phyloP scores from a whole-genome alignment of 2,797 vertebrate genomes.

The Melanotaenia boesemani region DNA sequence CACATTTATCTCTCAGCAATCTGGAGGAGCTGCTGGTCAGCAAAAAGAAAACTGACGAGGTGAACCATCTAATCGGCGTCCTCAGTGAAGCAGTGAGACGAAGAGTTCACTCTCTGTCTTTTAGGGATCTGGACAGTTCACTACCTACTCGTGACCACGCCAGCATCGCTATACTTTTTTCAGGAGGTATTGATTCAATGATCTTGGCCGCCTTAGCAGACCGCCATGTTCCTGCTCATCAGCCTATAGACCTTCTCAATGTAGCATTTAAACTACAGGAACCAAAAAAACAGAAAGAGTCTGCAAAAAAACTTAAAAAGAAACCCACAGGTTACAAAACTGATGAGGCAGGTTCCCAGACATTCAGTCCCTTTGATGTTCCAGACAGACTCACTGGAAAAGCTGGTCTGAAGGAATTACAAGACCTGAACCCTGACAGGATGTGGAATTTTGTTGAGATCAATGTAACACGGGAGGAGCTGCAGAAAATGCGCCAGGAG shows the following conservation, averaged over 20 bases:
- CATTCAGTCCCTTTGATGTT: constrained; percentile 78
- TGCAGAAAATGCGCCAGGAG: constrained; percentile 83
- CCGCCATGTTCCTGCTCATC: constrained; percentile 84
- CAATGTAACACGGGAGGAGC: constrained; percentile 88
- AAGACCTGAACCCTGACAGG: constrained; percentile 83
- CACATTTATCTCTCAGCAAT: constrained; percentile 57
- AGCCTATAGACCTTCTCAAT: constrained; percentile 96
- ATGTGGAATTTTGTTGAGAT: constrained; percentile 97
- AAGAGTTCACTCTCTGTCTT: constrained; percentile 84
- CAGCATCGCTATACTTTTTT: constrained; percentile 90
- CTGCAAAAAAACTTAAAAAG: constrained; percentile 64
- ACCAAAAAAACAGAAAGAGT: constrained; percentile 51
- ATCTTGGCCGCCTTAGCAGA: constrained; percentile 91
- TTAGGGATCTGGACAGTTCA: background rate
- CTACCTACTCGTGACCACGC: constrained; percentile 57
- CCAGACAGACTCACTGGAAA: constrained; percentile 93
- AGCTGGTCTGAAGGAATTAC: constrained; percentile 88
- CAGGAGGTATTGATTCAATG: constrained; percentile 96
- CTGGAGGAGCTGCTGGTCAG: constrained; percentile 81
- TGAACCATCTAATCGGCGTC: constrained; percentile 81
- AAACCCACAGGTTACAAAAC: background rate
- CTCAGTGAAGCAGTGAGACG: constrained; percentile 86
- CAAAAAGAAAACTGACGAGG: constrained; percentile 63
- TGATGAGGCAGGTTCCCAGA: background rate
- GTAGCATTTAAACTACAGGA: constrained; percentile 89